phyloP scores from a whole-genome alignment of 2,888 invertebrate species.

The Parnassius apollo region DNA sequence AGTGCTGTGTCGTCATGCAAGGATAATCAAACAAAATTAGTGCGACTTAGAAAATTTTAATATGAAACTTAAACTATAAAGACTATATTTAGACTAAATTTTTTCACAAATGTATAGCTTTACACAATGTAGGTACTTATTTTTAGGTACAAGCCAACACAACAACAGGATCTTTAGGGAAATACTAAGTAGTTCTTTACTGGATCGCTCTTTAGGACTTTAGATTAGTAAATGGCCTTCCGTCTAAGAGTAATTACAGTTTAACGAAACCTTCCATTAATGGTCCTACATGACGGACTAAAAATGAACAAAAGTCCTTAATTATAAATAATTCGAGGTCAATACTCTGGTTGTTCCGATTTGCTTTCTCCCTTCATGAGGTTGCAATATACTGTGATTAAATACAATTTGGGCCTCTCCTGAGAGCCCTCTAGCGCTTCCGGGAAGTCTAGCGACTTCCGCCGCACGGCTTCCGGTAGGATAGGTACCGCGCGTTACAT shows the following conservation, averaged over 20 bases:
- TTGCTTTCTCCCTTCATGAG: conserved; percentile 40
- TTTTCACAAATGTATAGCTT: conserved; percentile 11
- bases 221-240: conserved; percentile 18
- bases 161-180: conserved; percentile 36
- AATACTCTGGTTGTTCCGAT: conserved; percentile 33
- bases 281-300: conserved; percentile 28
- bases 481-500: conserved; percentile 60
- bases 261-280: conserved; percentile 29
- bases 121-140: conserved; percentile 29
- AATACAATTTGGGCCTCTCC: conserved; percentile 69
- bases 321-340: conserved; percentile 52
- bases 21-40: conserved; percentile 19
- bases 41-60: conserved; percentile 18
- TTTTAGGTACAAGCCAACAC: conserved; percentile 33
- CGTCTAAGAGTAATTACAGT: conserved; percentile 29
- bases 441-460: conserved; percentile 76
- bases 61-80: conserved; percentile 23
- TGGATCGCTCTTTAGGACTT: conserved; percentile 19
- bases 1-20: conserved; percentile 22
- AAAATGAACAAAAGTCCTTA: conserved; percentile 43
- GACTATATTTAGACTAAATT: no score
- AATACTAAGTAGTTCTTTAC: conserved; percentile 35
- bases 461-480: conserved; percentile 67
- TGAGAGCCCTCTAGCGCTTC: conserved; percentile 70
- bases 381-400: conserved; percentile 59